These are phyloP conservation scores for Lasiommata megera DNA, from an alignment of 2,888 invertebrate species.

Conservation along the genomic window DNA sequence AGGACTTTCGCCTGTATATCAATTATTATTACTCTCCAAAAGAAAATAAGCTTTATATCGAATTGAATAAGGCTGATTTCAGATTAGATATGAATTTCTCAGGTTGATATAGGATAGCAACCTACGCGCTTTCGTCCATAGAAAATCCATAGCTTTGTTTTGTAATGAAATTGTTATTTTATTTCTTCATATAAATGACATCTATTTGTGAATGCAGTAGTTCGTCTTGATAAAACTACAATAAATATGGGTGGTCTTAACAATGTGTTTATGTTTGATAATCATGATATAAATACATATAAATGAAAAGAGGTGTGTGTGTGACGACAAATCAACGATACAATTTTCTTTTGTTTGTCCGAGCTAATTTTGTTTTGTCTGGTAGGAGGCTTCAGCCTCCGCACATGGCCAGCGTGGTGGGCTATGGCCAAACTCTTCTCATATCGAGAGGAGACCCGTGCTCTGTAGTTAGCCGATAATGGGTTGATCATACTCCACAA, in stretches of 20 bases:
- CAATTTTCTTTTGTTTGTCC: too few relatives aligned
- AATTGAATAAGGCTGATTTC: constrained; percentile 31
- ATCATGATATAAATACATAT: constrained; percentile 18
- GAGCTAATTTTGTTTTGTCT: too few relatives aligned
- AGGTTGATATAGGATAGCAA: constrained; percentile 59
- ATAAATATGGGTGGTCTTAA: constrained; percentile 61
- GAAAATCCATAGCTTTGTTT: constrained; percentile 70
- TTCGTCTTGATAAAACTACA: constrained; percentile 39
- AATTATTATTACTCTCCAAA: not conserved
- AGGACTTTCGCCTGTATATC: constrained; percentile 34
- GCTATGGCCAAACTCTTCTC: too few relatives aligned
- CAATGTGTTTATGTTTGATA: constrained; percentile 29
- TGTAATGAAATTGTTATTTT: constrained; percentile 74
- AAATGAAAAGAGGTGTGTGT: not conserved
- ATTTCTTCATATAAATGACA: constrained; percentile 68
- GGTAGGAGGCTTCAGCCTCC: too few relatives aligned
- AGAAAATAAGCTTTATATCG: constrained; percentile 30
- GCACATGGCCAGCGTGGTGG: too few relatives aligned
- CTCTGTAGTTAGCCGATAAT: too few relatives aligned
- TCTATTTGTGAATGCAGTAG: constrained; percentile 47
- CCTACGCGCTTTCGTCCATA: constrained; percentile 76
- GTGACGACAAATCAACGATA: too few relatives aligned
- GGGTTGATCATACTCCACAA: too few relatives aligned
- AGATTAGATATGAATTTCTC: constrained; percentile 27
- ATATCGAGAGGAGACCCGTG: too few relatives aligned